A percentile compares a stretch with the other conserved stretches of the same genome.
phyloP scores from a whole-genome alignment of 2,888 invertebrate genomes.

The Stenolophus ochropezus region DNA sequence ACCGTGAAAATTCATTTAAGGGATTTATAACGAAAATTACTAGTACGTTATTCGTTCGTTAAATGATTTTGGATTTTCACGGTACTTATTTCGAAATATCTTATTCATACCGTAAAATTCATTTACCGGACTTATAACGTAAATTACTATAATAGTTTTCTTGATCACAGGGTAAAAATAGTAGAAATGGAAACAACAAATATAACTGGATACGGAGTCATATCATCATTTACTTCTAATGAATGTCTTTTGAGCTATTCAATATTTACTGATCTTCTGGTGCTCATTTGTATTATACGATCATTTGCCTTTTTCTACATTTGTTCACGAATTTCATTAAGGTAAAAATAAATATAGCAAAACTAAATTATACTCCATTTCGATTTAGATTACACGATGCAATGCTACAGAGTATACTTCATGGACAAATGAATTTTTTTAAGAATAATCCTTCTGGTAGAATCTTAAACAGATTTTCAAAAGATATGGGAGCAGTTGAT shows the following conservation, averaged over 20 bases:
- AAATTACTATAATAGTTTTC: no score
- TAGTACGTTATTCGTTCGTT: no score
- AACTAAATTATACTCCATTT: conserved; percentile 64
- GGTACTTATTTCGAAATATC: no score
- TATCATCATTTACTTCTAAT: conserved; percentile 64
- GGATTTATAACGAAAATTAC: no score
- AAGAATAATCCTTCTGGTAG: conserved; percentile 83
- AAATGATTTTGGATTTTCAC: no score
- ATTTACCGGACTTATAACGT: no score
- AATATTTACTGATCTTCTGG: conserved; percentile 70
- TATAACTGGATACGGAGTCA: conserved; percentile 60
- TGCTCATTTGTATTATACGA: conserved; percentile 71
- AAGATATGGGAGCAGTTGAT: conserved; percentile 79
- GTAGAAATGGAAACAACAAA: conserved; percentile 65
- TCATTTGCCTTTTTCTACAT: conserved; percentile 76
- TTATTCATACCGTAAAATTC: no score
- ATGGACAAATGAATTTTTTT: conserved; percentile 83
- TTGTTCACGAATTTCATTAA: conserved; percentile 79
- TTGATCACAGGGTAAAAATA: conserved; percentile 65
- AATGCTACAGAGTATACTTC: conserved; percentile 84
- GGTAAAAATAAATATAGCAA: conserved; percentile 62
- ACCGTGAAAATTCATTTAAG: no score
- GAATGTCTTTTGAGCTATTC: conserved; percentile 72
- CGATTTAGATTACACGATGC: conserved; percentile 80
- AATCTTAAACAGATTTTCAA: conserved; percentile 83